These are phyloP conservation scores for Emmelina monodactyla DNA, from an alignment of 2,888 invertebrate species.

Conservation along the genomic window DNA sequence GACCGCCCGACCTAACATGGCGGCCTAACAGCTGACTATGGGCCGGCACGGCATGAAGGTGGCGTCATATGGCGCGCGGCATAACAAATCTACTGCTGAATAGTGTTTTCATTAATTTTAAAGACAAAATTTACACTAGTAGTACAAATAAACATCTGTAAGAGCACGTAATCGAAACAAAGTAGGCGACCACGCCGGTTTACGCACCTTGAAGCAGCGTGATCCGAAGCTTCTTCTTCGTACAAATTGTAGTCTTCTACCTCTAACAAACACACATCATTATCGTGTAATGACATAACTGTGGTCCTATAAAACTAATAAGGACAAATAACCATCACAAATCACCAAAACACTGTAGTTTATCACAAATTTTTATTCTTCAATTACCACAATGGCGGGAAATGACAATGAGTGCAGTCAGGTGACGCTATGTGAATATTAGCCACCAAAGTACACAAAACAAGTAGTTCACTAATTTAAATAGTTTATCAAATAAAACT, in stretches of 20 bases:
- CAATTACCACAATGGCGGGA: conserved; percentile 65
- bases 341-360: conserved; percentile 25
- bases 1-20: conserved; percentile 51
- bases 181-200: conserved; percentile 55
- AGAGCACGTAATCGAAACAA: conserved; percentile 15
- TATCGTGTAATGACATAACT: conserved; percentile 65
- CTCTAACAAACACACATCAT: conserved; percentile 63
- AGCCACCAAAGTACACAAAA: conserved; percentile 23
- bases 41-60: conserved; percentile 57
- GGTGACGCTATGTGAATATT: conserved; percentile 58
- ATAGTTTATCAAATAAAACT: conserved; percentile 17
- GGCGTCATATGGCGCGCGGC: conserved; percentile 35
- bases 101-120: conserved; percentile 11
- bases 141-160: conserved; percentile 5
- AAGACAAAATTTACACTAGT: conserved; percentile 8
- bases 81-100: conserved; percentile 19
- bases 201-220: conserved; percentile 52
- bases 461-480: conserved; percentile 25
- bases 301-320: conserved; percentile 24
- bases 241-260: conserved; percentile 63
- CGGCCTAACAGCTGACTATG: conserved; percentile 66
- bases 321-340: conserved; percentile 39
- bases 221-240: conserved; percentile 64
- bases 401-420: conserved; percentile 65
- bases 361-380: conserved; percentile 21